Evolutionary conservation across 2,797 vertebrate genomes (phyloP), one percentile per base, ranked within the genome.

Genomic region (Argentina silus): DNA sequence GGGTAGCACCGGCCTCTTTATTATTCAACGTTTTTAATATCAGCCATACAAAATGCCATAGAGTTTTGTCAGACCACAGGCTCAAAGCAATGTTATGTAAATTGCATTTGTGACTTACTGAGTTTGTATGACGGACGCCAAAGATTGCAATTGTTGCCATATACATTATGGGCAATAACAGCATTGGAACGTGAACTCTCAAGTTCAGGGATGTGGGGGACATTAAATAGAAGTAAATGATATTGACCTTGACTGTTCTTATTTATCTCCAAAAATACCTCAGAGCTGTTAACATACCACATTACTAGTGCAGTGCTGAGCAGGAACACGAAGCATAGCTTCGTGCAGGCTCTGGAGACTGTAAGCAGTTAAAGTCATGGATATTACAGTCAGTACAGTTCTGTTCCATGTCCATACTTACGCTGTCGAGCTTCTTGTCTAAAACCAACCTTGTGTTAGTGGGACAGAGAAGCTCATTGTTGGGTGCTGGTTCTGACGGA

Each of bases 381-480:
- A 84, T 69, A 72, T 75, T 77, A 80, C 78, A 79, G 76, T 82
- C 77, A 75, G 83, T 79, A 75, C 70, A 76, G 65, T 76, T 64
- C 76, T 77, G 59, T 78, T 48, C 69, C 53, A 48, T 55, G 66
- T 80, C 80, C 65, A 69, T 74, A 65, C 66, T 74, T 68, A 70
- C 7, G 14, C 68, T 27, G 67, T 77, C 70, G 9, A n/a, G 69
- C 72, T 82, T 79, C 81, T 83, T 67, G 78, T 83, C 86, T 84
- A 88, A 90, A 91, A 85, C 79, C 78, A 92, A 92, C 80, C 62
- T 90, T 89, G 87, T 91, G 78, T 89, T 83, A 81, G 70, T 3
- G 17, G 63, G 69, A 92, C 91, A 93, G 80, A 87, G 81, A 67
- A 65, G 44, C 53, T 50, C 77, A 85, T 91, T 94, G 92, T 93